Conservation (phyloP, 2,888 invertebrate genomes). For the Lissonota sp. region DNA sequence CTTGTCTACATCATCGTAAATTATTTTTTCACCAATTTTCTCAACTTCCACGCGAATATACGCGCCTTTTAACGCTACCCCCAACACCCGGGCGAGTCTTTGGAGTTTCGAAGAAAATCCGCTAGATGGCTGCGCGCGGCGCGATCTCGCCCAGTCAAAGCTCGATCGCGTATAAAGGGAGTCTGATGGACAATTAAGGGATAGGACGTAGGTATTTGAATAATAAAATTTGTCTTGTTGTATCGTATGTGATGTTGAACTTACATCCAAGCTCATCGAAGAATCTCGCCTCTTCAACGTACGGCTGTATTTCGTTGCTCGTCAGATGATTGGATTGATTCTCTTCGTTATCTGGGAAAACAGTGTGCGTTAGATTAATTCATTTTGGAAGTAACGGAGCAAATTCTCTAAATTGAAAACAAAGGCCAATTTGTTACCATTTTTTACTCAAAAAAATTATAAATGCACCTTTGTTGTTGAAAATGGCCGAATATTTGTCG, state of each 20-base stretch:
- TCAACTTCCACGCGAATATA: neutral
- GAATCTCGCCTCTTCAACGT: constrained; percentile 75
- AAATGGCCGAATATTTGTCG: constrained; percentile 73
- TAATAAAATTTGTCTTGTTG: neutral
- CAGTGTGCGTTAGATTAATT: too few relatives aligned
- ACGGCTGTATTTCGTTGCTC: constrained; percentile 70
- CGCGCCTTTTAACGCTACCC: too few relatives aligned
- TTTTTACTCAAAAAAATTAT: neutral
- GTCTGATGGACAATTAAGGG: neutral
- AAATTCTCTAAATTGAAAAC: too few relatives aligned
- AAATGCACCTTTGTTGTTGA: neutral
- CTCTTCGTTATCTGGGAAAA: constrained; percentile 60
- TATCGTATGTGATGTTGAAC: constrained; percentile 61
- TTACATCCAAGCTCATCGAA: constrained; percentile 82
- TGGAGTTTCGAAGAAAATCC: too few relatives aligned
- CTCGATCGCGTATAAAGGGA: too few relatives aligned
- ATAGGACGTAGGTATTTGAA: neutral
- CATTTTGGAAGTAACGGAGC: too few relatives aligned
- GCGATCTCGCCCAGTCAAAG: too few relatives aligned
- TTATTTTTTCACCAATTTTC: constrained; percentile 31
- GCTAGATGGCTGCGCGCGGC: too few relatives aligned
- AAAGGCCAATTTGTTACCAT: too few relatives aligned
- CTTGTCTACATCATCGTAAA: neutral
- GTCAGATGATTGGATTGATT: constrained; percentile 60
- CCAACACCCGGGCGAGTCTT: too few relatives aligned